Percentiles rank a stretch among this genome's conserved stretches.
Evolutionary conservation across 2,888 invertebrate species (phyloP).

Genomic region (Tachina grossa): DNA sequence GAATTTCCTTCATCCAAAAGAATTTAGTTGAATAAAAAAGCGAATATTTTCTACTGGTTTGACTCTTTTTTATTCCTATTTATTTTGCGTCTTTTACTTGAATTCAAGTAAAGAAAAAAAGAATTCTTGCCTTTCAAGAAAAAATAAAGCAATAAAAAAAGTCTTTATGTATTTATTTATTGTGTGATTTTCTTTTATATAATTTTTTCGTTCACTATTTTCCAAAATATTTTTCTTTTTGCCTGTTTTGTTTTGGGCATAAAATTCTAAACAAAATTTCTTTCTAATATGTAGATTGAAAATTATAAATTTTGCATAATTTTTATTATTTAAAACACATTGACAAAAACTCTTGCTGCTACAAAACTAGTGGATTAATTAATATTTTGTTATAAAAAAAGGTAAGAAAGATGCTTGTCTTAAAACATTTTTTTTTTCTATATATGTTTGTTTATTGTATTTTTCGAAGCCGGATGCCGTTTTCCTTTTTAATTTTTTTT

Average conservation of each 20-base stretch:
- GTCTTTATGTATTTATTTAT: neutral
- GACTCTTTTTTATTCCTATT: slow-evolving; percentile 28
- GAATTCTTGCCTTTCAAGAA: slow-evolving; percentile 4
- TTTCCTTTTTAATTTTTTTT: neutral
- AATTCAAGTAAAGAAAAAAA: no score
- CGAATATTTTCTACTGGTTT: slow-evolving; percentile 43
- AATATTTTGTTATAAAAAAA: slow-evolving; percentile 11
- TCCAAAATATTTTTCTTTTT: slow-evolving; percentile 40
- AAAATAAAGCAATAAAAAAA: neutral
- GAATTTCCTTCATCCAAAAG: slow-evolving; percentile 49
- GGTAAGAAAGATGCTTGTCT: slow-evolving; percentile 55
- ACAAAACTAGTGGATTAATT: slow-evolving; percentile 24
- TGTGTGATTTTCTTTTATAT: slow-evolving; percentile 30
- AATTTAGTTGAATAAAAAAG: slow-evolving; percentile 2
- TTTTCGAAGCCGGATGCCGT: slow-evolving; percentile 55
- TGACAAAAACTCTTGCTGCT: neutral
- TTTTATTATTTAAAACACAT: no score
- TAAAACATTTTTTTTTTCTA: slow-evolving; percentile 15
- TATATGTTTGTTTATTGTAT: neutral
- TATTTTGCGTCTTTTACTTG: slow-evolving; percentile 56
- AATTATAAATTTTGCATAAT: no score
- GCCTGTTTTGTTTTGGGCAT: slow-evolving; percentile 69
- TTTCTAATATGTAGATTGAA: neutral
- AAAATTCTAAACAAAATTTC: slow-evolving; percentile 72
- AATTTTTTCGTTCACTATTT: slow-evolving; percentile 1